A percentile compares a stretch with the other conserved stretches of the same genome.
These are phyloP conservation scores for Drosophila borborema DNA, from an alignment of 2,888 invertebrate genomes.

Conservation along the genomic window DNA sequence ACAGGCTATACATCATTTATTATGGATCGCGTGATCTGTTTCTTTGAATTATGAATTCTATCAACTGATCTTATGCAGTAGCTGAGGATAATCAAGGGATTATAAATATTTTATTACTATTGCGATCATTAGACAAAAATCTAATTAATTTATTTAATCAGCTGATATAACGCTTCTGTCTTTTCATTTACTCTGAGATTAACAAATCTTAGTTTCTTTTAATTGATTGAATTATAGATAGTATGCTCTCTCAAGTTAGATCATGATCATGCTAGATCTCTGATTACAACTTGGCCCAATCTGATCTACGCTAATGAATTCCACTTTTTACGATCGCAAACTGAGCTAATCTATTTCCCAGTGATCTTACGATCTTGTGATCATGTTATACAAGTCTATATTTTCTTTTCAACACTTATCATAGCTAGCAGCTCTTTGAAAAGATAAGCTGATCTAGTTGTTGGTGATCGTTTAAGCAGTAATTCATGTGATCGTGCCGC, in stretches of 20 bases:
- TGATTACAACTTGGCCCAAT: not conserved
- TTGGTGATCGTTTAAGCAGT: not conserved
- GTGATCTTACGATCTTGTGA: not conserved
- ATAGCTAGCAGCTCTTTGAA: not conserved
- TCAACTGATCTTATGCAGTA: not conserved
- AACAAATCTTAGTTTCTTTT: not conserved
- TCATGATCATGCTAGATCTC: not conserved
- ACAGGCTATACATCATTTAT: not conserved
- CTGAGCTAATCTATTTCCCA: not conserved
- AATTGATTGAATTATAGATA: not conserved
- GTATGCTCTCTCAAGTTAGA: no score
- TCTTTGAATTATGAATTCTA: not conserved
- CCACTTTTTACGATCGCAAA: not conserved
- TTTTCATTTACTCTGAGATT: not conserved
- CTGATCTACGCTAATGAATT: not conserved
- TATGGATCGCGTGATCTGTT: not conserved
- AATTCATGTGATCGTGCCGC: not conserved
- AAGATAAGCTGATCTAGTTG: conserved; percentile 2
- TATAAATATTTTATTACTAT: not conserved
- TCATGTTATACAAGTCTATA: not conserved
- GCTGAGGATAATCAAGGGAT: not conserved
- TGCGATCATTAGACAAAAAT: not conserved
- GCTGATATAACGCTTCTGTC: not conserved
- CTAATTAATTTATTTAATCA: not conserved
- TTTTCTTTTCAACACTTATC: not conserved